Evolutionary conservation across 2,888 invertebrate genomes (phyloP).

Genomic region (Netelia fuscicornis): DNA sequence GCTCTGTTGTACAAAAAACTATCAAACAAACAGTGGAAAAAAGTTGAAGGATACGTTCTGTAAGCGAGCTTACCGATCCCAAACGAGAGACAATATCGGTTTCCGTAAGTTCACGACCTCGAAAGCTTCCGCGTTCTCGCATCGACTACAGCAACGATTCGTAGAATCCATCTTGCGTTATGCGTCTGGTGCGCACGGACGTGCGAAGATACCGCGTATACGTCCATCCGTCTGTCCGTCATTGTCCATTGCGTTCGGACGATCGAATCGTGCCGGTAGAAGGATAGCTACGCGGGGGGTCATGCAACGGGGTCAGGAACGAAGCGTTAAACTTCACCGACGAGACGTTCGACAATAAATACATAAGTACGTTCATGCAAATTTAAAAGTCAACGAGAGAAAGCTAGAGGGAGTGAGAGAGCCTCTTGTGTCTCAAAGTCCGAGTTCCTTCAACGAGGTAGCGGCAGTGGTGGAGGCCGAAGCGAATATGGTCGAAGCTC

Average conservation of each 20-base stretch:
- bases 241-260: slow-evolving; percentile 48
- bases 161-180: slow-evolving; percentile 31
- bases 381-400: slow-evolving; percentile 61
- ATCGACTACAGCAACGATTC: slow-evolving; percentile 20
- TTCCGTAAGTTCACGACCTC: slow-evolving; percentile 5
- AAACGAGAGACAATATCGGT: not conserved
- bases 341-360: slow-evolving; percentile 69
- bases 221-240: slow-evolving; percentile 40
- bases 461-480: slow-evolving; percentile 21
- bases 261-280: slow-evolving; percentile 29
- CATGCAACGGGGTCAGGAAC: slow-evolving; percentile 34
- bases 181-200: slow-evolving; percentile 7
- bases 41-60: not conserved
- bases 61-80: not conserved
- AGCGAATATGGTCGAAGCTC: slow-evolving; percentile 40
- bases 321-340: slow-evolving; percentile 38
- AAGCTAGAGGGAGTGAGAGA: not conserved
- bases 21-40: not conserved
- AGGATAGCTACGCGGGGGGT: slow-evolving; percentile 13
- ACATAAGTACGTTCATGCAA: slow-evolving; percentile 66
- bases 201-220: slow-evolving; percentile 39
- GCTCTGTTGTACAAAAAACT: not conserved
- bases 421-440: not conserved
- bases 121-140: slow-evolving; percentile 45
- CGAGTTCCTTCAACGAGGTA: slow-evolving; percentile 53